phyloP scores from a whole-genome alignment of 2,797 vertebrate species.

The Anguilla megastoma region DNA sequence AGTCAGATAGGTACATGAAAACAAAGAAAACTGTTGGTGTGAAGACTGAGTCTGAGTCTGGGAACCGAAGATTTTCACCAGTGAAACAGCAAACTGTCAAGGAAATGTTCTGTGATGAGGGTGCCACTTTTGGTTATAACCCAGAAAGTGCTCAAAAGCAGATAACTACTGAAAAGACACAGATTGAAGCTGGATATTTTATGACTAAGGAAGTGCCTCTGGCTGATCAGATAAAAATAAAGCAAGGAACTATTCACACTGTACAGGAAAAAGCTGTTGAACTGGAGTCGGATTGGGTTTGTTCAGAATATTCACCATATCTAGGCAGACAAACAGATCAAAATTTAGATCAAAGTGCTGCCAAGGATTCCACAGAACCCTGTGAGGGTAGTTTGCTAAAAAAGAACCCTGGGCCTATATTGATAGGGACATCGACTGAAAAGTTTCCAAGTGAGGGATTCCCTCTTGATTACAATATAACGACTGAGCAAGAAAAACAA shows the following conservation, averaged over 20 bases:
- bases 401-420: conserved; percentile 28
- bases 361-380: conserved; percentile 33
- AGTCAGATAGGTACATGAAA: background rate
- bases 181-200: conserved; percentile 72
- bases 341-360: conserved; percentile 22
- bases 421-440: background rate
- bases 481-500: conserved; percentile 2
- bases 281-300: conserved; percentile 54
- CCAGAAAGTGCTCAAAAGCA: conserved; percentile 34
- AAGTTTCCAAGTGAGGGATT: conserved; percentile 2
- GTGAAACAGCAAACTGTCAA: background rate
- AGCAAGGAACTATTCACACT: conserved; percentile 73
- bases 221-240: conserved; percentile 74
- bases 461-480: background rate
- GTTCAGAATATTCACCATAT: conserved; percentile 42
- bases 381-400: conserved; percentile 31
- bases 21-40: background rate
- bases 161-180: background rate
- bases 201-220: conserved; percentile 73
- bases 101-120: conserved; percentile 51
- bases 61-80: background rate
- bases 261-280: conserved; percentile 62
- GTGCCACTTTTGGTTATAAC: conserved; percentile 46
- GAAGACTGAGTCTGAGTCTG: background rate
- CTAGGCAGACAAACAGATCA: conserved; percentile 38